Percentiles rank a stretch among this genome's conserved stretches.
Conservation (phyloP, 2,888 invertebrate species). For the Gymnoscelis rufifasciata region DNA sequence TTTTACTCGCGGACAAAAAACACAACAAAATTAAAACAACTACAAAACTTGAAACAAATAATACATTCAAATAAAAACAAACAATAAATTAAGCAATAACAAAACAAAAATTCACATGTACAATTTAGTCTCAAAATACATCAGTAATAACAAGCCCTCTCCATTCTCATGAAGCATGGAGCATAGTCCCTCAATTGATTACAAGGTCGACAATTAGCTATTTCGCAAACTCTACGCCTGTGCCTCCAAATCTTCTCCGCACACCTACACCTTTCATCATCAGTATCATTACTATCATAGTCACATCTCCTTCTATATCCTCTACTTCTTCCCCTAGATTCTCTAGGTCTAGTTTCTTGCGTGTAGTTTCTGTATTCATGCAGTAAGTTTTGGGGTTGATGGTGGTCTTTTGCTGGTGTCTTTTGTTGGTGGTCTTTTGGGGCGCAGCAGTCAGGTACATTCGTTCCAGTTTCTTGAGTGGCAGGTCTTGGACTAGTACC, state of each 20-base stretch:
- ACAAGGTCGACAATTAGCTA: conserved; percentile 7
- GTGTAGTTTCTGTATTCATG: background rate
- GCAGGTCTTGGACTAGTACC: background rate
- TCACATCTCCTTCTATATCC: conserved; percentile 30
- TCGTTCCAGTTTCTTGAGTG: background rate
- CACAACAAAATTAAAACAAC: no score
- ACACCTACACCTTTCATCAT: conserved; percentile 30
- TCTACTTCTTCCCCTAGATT: conserved; percentile 14
- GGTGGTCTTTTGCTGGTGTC: background rate
- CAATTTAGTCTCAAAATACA: no score
- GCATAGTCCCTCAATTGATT: conserved; percentile 20
- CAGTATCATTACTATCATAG: conserved; percentile 31
- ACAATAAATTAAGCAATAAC: no score
- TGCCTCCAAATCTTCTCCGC: conserved; percentile 29
- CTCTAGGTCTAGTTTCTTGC: conserved; percentile 13
- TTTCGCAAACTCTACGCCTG: conserved; percentile 12
- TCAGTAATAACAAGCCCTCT: conserved; percentile 33
- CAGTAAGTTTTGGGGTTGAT: background rate
- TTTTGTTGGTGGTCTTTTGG: conserved; percentile 15
- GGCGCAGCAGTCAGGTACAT: background rate
- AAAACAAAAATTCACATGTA: no score
- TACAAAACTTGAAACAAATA: no score
- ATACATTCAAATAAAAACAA: no score
- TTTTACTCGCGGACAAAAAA: no score
- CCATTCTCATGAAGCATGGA: conserved; percentile 28